A percentile compares a stretch with the other conserved stretches of the same genome.
phyloP scores from a whole-genome alignment of 2,797 vertebrate genomes.

The Pterois miles region DNA sequence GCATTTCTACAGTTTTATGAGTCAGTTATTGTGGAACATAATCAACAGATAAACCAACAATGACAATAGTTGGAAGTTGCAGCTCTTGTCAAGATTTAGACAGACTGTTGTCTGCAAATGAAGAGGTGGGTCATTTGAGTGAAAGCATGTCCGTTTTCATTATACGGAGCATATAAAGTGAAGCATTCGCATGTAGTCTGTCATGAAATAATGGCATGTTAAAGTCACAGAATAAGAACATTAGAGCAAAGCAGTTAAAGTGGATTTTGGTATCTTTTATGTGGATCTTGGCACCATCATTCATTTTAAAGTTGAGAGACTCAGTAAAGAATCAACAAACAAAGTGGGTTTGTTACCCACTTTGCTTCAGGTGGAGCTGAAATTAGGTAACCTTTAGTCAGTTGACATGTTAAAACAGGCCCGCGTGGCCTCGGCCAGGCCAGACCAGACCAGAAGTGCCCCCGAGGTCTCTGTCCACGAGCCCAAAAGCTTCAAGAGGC shows the following conservation, averaged over 20 bases:
- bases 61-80: background rate
- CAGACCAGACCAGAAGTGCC: constrained; percentile 27
- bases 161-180: background rate
- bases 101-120: background rate
- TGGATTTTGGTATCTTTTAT: background rate
- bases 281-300: background rate
- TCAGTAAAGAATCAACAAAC: background rate
- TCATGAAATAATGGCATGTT: too few species aligned
- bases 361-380: background rate
- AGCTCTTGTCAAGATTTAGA: too few species aligned
- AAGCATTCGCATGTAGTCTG: too few species aligned
- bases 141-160: background rate
- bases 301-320: background rate
- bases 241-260: background rate
- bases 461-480: constrained; percentile 35
- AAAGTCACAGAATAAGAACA: background rate
- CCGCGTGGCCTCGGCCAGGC: constrained; percentile 13
- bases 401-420: constrained; percentile 55
- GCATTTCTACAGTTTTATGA: background rate
- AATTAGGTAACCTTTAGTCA: background rate
- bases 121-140: background rate
- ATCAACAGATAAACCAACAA: background rate
- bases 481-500: background rate
- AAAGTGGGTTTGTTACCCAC: background rate
- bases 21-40: background rate